Base-by-base conservation (phyloP, 1,140 invertebrate species). In the Papilio aristodemus region DNA sequence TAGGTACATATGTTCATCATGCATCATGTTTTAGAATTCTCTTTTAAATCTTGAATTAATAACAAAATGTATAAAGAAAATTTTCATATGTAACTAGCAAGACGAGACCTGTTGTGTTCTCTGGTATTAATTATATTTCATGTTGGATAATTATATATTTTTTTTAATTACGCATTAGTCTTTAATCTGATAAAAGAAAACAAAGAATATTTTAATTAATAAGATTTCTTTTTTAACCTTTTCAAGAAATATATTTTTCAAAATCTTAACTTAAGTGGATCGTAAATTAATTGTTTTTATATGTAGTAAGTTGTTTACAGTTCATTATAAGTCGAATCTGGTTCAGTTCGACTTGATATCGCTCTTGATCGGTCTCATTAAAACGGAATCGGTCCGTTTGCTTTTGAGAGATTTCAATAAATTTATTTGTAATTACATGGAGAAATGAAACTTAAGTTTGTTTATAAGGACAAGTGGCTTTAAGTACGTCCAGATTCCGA, bases 271-370 rank as follows among this genome's bases (percentile, higher is more conserved):
- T 32, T 50, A 50, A 50, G 19, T 50, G 46, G 46, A 25, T 50
- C 46, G 46, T 50, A 50, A 50, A 50, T 50, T 50, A 60, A 60
- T 60, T 60, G 36, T 60, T 37, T 60, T 36, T 60, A 60, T 60
- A 38, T 38, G 36, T 60, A 14, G n/a, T 36, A 50, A 50, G 46
- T 50, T 60, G 32, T 7, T 60, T 60, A 17, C 32, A 6, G 36
- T 36, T 60, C 58, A 60, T 60, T 60, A 60, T 37, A 38, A 19
- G 14, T 10, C 14, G 58, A 60, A 60, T 58, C 58, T 60, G 58
- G 32, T 60, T 60, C 58, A 60, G 13, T 60, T 60, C 11, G 14
- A 38, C 32, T 38, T 38, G 9, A 38, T 38, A 38, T 60, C 32
- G 36, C 32, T n/a, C 32, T 36, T 19, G 27, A 60, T 60, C 58